A percentile compares a stretch with the other conserved stretches of the same genome.
phyloP scores from a whole-genome alignment of 2,797 vertebrate genomes.

The Podargus strigoides region DNA sequence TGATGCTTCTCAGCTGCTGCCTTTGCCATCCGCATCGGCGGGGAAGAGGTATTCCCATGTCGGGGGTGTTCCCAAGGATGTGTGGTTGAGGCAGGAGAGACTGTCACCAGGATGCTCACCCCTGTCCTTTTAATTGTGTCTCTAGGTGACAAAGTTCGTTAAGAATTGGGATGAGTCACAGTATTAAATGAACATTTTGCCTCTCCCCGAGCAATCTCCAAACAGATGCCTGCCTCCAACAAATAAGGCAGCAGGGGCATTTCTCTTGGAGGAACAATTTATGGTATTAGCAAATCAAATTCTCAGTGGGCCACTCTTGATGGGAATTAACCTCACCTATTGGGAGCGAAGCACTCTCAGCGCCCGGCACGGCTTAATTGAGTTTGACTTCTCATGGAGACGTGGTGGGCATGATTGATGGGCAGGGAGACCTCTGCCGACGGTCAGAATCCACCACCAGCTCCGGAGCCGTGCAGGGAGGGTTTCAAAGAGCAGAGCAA shows the following conservation, averaged over 20 bases:
- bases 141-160: background rate
- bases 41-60: background rate
- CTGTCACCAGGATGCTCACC: background rate
- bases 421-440: background rate
- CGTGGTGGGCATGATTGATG: background rate
- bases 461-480: rapidly evolving
- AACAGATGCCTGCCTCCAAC: background rate
- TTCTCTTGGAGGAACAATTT: constrained; percentile 29
- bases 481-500: background rate
- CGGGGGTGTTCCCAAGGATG: rapidly evolving
- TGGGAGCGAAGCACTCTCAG: background rate
- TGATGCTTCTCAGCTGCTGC: background rate
- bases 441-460: background rate
- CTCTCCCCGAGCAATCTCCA: background rate
- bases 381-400: background rate
- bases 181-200: background rate
- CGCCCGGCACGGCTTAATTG: rapidly evolving
- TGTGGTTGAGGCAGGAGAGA: background rate
- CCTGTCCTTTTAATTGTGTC: background rate
- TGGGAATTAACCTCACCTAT: constrained; percentile 43
- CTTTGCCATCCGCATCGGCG: background rate
- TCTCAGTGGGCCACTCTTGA: background rate
- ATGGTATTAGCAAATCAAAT: constrained; percentile 21
- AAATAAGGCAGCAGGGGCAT: background rate
- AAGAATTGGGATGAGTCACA: background rate